Percentiles rank a stretch among this genome's conserved stretches.
Evolutionary conservation across 2,797 vertebrate genomes (phyloP).

Genomic region (Allobates femoralis): DNA sequence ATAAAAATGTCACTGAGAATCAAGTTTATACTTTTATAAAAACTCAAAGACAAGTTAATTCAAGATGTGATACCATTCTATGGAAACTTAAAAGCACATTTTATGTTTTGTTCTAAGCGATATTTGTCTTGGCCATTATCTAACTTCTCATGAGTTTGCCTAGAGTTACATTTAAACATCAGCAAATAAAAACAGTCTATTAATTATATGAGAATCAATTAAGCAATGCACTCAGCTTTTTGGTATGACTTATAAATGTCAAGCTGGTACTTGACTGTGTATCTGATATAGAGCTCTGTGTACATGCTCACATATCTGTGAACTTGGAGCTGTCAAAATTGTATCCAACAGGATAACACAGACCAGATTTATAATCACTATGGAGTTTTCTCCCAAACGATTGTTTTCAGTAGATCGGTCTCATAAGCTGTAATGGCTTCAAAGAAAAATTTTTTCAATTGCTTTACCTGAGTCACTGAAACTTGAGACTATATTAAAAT

Average conservation of each 20-base stretch:
- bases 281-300: not conserved
- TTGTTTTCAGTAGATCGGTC: not conserved
- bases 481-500: not conserved
- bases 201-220: conserved; percentile 33
- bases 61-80: not conserved
- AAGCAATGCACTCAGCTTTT: conserved; percentile 23
- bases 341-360: conserved; percentile 21
- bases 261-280: conserved; percentile 19
- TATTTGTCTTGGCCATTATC: conserved; percentile 26
- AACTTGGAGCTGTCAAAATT: conserved; percentile 8
- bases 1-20: not conserved
- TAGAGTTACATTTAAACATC: conserved; percentile 19
- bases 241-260: conserved; percentile 40
- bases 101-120: not conserved
- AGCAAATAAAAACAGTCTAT: conserved; percentile 34
- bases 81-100: conserved; percentile 1
- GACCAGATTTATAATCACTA: conserved; percentile 15
- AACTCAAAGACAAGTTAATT: not conserved
- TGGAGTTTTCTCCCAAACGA: not conserved
- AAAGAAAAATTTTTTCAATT: not conserved
- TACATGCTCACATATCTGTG: conserved; percentile 25
- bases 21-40: not conserved
- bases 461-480: not conserved
- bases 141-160: not conserved
- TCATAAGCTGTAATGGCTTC: not conserved